phyloP scores from a whole-genome alignment of 2,113 vertebrate genomes.

The Macquaria australasica region DNA sequence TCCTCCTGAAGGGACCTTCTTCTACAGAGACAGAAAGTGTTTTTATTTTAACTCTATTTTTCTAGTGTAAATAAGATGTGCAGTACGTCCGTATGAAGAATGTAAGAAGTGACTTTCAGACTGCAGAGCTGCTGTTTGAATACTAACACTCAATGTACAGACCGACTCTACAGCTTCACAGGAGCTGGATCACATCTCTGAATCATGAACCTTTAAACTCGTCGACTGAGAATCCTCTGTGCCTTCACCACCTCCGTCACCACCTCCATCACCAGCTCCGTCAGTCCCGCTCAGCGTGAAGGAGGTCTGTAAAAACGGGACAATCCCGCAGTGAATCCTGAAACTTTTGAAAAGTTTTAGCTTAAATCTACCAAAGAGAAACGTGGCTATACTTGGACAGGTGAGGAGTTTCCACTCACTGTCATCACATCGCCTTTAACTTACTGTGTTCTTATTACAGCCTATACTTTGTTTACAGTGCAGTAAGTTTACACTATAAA shows the following conservation, averaged over 20 bases:
- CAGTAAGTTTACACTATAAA: background rate
- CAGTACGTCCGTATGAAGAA: background rate
- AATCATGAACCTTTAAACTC: background rate
- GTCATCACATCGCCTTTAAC: background rate
- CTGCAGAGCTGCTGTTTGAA: slow-evolving; percentile 16
- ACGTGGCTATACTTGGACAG: background rate
- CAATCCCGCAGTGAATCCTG: too few relatives aligned
- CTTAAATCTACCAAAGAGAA: slow-evolving; percentile 5
- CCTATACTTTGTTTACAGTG: background rate
- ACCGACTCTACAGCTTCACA: background rate
- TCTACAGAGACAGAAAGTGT: background rate
- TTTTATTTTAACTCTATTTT: slow-evolving; percentile 50
- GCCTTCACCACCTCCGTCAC: background rate
- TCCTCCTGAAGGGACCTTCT: slow-evolving; percentile 19
- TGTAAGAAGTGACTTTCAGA: slow-evolving; percentile 9
- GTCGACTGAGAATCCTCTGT: background rate
- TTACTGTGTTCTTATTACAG: background rate
- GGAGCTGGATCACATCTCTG: background rate
- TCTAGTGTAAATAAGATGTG: slow-evolving; percentile 31
- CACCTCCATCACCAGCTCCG: too few relatives aligned
- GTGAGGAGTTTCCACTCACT: background rate
- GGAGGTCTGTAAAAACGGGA: background rate
- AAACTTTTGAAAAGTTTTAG: too few relatives aligned
- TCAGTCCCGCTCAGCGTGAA: background rate
- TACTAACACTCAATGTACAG: background rate